phyloP scores from a whole-genome alignment of 2,797 vertebrate genomes.

The Taenioides sp. region DNA sequence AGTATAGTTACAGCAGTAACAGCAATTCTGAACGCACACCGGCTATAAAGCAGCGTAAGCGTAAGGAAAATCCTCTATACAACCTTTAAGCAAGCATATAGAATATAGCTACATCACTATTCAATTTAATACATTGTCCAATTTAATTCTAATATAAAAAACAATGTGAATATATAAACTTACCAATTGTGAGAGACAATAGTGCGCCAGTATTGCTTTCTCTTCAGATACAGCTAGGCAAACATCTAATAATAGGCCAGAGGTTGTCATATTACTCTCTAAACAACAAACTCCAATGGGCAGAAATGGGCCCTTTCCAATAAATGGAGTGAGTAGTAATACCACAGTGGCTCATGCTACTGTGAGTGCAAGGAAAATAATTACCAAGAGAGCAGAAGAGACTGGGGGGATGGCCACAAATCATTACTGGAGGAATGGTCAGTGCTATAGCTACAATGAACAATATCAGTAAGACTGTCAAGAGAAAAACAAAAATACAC shows the following conservation, averaged over 20 bases:
- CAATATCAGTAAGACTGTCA: neutral
- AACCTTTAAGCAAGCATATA: too few relatives aligned
- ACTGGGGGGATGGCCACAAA: neutral
- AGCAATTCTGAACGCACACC: too few relatives aligned
- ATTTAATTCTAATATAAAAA: too few relatives aligned
- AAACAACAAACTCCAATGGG: neutral
- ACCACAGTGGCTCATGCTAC: neutral
- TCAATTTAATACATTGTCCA: too few relatives aligned
- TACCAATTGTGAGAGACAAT: too few relatives aligned
- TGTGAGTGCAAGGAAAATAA: conserved; percentile 7
- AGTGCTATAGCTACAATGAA: neutral
- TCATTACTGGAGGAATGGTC: neutral
- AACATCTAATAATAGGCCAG: conserved; percentile 1
- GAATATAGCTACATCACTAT: too few relatives aligned
- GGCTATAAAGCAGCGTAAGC: too few relatives aligned
- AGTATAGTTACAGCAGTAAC: too few relatives aligned
- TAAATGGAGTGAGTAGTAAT: neutral
- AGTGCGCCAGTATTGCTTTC: neutral
- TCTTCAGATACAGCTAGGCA: neutral
- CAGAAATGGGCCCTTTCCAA: neutral
- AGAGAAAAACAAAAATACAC: neutral
- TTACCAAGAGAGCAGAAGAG: neutral
- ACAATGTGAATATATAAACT: too few relatives aligned
- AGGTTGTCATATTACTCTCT: conserved; percentile 6
- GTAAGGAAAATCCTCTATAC: too few relatives aligned